phyloP scores from a whole-genome alignment of 2,113 vertebrate species.

The Ciconia maguari region DNA sequence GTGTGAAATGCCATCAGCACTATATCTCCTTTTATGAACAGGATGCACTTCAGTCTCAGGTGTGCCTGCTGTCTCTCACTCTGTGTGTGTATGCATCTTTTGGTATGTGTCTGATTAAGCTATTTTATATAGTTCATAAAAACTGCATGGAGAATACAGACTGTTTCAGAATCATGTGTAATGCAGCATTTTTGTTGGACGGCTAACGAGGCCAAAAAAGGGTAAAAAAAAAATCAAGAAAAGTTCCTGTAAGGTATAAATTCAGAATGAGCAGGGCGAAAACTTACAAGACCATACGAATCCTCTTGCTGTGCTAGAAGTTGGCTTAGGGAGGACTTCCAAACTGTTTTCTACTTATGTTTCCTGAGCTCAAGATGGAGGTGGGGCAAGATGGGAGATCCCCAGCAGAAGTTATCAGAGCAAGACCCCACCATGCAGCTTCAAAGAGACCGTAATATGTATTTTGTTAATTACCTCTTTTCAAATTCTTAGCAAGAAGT shows the following conservation, averaged over 20 bases:
- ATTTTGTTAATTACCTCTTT: constrained; percentile 4
- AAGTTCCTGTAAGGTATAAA: neutral
- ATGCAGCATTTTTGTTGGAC: neutral
- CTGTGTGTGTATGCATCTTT: neutral
- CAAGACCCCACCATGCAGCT: neutral
- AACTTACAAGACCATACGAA: neutral
- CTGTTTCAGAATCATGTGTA: neutral
- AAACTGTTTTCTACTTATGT: neutral
- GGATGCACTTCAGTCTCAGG: constrained; percentile 56
- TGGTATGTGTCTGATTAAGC: neutral
- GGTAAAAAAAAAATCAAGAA: neutral
- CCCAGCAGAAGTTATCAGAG: neutral
- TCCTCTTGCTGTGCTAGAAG: neutral
- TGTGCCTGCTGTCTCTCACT: constrained; percentile 45
- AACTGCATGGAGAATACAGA: neutral
- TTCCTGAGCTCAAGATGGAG: neutral
- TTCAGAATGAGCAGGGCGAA: neutral
- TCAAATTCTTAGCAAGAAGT: neutral
- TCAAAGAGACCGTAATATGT: neutral
- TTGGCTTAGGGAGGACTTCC: neutral
- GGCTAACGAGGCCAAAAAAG: neutral
- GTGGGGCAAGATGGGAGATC: neutral
- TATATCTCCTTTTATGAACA: constrained; percentile 67
- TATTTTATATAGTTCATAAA: neutral
- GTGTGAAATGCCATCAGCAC: constrained; percentile 75